These are phyloP conservation scores for Onthophagus sagittarius DNA, from an alignment of 2,888 invertebrate genomes.

Conservation along the genomic window DNA sequence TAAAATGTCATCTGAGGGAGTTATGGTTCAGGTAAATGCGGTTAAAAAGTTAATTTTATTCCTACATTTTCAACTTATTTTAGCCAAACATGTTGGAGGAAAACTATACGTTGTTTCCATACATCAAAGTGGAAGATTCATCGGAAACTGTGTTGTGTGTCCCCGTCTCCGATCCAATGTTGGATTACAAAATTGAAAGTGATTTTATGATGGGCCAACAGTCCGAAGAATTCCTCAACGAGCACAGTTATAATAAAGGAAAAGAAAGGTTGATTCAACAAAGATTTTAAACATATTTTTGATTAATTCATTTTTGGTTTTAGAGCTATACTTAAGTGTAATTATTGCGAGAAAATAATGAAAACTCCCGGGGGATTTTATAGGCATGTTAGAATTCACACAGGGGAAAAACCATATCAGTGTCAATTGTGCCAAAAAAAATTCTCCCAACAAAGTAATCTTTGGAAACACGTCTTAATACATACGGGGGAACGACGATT, in stretches of 20 bases:
- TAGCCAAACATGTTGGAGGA: slow-evolving; percentile 23
- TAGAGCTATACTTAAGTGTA: slow-evolving; percentile 21
- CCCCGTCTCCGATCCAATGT: slow-evolving; percentile 20
- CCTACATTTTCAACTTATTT: not conserved
- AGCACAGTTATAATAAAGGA: slow-evolving; percentile 22
- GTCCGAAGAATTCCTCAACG: slow-evolving; percentile 20
- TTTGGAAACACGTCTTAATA: slow-evolving; percentile 30
- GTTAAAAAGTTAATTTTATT: not conserved
- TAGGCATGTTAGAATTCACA: slow-evolving; percentile 28
- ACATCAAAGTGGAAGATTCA: slow-evolving; percentile 20
- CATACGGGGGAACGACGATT: slow-evolving; percentile 32
- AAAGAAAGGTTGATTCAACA: slow-evolving; percentile 14
- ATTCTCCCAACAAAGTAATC: slow-evolving; percentile 32
- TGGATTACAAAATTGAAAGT: slow-evolving; percentile 22
- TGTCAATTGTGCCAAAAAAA: slow-evolving; percentile 30
- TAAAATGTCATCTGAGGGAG: slow-evolving; percentile 22
- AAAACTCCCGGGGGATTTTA: slow-evolving; percentile 27
- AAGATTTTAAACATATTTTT: not conserved
- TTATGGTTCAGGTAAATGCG: slow-evolving; percentile 22
- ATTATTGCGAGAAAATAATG: slow-evolving; percentile 26
- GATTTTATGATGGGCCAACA: slow-evolving; percentile 15
- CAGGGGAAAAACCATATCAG: slow-evolving; percentile 29
- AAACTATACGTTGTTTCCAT: slow-evolving; percentile 22
- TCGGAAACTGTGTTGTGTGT: slow-evolving; percentile 22
- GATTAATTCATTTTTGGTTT: slow-evolving; percentile 1